Conservation (phyloP, 2,797 vertebrate species). For the Esox masquinongy region DNA sequence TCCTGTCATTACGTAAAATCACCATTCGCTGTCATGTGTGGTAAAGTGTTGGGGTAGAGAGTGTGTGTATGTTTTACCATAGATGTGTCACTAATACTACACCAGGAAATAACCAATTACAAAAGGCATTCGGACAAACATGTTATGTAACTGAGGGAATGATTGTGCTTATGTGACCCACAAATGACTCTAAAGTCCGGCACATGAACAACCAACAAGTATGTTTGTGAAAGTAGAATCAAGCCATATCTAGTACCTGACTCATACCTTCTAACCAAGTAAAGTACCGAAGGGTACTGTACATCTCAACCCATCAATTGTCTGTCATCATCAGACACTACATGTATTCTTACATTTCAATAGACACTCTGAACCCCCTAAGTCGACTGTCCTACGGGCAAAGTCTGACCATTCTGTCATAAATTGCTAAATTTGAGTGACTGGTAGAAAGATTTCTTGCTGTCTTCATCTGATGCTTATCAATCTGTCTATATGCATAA, state of each 20-base stretch:
- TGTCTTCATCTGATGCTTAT: no score
- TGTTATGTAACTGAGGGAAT: conserved; percentile 61
- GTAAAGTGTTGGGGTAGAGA: not conserved
- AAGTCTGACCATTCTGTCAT: no score
- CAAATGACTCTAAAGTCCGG: not conserved
- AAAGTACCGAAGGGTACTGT: not conserved
- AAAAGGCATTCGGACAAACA: conserved; percentile 62
- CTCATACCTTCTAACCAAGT: not conserved
- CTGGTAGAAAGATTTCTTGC: no score
- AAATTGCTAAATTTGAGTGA: no score
- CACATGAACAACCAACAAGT: conserved; percentile 38
- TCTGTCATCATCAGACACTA: not conserved
- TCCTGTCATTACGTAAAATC: not conserved
- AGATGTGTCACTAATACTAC: conserved; percentile 67
- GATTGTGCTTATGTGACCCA: not conserved
- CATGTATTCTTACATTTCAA: not conserved
- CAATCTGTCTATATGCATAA: no score
- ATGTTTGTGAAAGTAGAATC: conserved; percentile 27
- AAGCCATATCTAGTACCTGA: conserved; percentile 25
- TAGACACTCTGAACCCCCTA: not conserved
- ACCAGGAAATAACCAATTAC: conserved; percentile 61
- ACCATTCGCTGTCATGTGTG: not conserved
- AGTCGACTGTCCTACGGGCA: no score
- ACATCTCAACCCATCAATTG: not conserved
- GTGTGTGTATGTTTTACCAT: conserved; percentile 23